Conservation (phyloP, 2,797 vertebrate genomes). For the Zalophus californianus region DNA sequence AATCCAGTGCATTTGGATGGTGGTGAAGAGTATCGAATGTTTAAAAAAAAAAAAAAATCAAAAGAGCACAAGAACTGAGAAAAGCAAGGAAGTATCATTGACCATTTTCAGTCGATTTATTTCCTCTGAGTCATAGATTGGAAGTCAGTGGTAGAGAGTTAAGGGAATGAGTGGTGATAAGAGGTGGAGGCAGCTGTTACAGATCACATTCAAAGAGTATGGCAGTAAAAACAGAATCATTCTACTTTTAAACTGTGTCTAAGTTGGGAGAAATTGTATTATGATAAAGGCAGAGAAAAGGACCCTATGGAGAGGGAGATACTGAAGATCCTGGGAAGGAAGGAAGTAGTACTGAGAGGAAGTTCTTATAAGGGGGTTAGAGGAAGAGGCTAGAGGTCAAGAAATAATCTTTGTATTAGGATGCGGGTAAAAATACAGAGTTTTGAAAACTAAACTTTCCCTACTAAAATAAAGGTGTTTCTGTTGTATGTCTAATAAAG, state of each 20-base stretch:
- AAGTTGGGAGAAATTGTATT: neutral
- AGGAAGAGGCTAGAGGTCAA: neutral
- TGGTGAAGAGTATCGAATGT: neutral
- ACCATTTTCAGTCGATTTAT: neutral
- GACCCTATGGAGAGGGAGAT: neutral
- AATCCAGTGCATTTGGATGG: neutral
- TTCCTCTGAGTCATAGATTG: neutral
- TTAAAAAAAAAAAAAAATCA: neutral
- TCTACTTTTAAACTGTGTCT: neutral
- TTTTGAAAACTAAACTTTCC: neutral
- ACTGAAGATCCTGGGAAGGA: constrained; percentile 4
- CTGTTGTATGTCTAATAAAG: neutral
- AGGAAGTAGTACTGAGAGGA: neutral
- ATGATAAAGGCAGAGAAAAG: neutral
- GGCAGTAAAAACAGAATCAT: neutral
- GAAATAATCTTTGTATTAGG: neutral
- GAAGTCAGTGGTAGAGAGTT: neutral
- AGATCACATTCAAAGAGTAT: neutral
- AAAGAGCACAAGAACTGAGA: neutral
- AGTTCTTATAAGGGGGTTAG: neutral
- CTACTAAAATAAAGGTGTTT: neutral
- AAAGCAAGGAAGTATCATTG: neutral
- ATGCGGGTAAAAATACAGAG: neutral
- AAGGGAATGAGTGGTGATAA: neutral
- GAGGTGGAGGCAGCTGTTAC: neutral